Evolutionary conservation across 2,797 vertebrate genomes (phyloP).

Genomic region (Phoebastria nigripes): DNA sequence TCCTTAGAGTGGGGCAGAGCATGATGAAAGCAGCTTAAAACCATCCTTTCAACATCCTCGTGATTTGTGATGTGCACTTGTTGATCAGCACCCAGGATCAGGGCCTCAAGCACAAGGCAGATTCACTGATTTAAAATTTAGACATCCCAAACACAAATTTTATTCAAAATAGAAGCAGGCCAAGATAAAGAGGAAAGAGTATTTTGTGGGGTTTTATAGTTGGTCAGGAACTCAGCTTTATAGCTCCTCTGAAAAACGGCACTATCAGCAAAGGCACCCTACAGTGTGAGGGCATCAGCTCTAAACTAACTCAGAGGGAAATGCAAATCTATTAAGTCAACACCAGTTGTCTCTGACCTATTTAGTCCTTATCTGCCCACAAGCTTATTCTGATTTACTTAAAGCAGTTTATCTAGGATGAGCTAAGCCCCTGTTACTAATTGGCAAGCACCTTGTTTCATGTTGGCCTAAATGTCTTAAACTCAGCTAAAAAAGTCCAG

Average conservation of each 20-base stretch:
- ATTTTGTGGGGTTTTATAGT: neutral
- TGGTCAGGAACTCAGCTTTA: slow-evolving; percentile 36
- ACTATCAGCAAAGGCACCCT: slow-evolving; percentile 51
- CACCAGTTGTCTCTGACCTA: slow-evolving; percentile 64
- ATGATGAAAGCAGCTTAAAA: neutral
- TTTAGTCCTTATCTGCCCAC: slow-evolving; percentile 62
- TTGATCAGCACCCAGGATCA: neutral
- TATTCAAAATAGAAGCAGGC: neutral
- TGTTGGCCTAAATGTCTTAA: slow-evolving; percentile 56
- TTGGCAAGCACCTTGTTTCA: slow-evolving; percentile 48
- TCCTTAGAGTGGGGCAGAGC: neutral
- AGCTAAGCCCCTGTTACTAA: slow-evolving; percentile 59
- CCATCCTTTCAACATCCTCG: neutral
- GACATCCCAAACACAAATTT: neutral
- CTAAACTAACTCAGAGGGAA: slow-evolving; percentile 56
- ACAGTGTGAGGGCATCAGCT: slow-evolving; percentile 40
- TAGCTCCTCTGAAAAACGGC: slow-evolving; percentile 28
- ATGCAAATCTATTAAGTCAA: slow-evolving; percentile 66
- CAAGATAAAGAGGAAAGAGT: neutral
- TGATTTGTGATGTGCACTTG: neutral
- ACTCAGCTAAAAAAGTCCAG: slow-evolving; percentile 54
- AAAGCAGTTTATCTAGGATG: slow-evolving; percentile 55
- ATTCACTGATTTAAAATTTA: neutral
- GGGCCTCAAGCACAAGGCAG: neutral
- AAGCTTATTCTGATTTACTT: slow-evolving; percentile 61